A percentile compares a stretch with the other conserved stretches of the same genome.
phyloP scores from a whole-genome alignment of 2,797 vertebrate genomes.

The Tadarida brasiliensis region DNA sequence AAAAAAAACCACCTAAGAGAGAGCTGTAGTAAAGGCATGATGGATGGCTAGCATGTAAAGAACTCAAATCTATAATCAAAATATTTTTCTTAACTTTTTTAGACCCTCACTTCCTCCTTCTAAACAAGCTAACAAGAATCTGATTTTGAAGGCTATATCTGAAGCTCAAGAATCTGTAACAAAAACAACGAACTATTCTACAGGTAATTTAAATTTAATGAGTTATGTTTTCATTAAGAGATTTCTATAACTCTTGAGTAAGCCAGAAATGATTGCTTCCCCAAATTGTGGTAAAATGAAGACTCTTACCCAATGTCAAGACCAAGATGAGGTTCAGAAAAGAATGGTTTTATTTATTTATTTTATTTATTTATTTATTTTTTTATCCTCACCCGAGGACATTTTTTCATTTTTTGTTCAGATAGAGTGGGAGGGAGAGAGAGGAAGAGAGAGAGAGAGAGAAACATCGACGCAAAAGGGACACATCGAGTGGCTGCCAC shows the following conservation, averaged over 20 bases:
- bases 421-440: no score
- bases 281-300: not conserved
- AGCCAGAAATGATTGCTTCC: not conserved
- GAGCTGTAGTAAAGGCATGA: not conserved
- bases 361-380: no score
- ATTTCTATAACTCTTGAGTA: not conserved
- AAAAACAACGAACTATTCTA: constrained; percentile 95
- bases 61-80: constrained; percentile 44
- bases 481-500: no score
- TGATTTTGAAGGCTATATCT: constrained; percentile 98
- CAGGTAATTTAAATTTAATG: constrained; percentile 87
- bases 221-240: constrained; percentile 56
- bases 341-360: no score
- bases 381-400: no score
- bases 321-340: not conserved
- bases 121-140: constrained; percentile 99
- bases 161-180: constrained; percentile 98
- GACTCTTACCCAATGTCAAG: not conserved
- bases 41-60: not conserved
- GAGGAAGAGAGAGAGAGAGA: no score
- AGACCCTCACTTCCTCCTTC: constrained; percentile 97
- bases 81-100: constrained; percentile 69
- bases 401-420: no score
- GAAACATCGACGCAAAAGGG: no score
- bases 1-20: not conserved